Conservation (phyloP, 2,888 invertebrate genomes). For the Agrotis exclamationis region DNA sequence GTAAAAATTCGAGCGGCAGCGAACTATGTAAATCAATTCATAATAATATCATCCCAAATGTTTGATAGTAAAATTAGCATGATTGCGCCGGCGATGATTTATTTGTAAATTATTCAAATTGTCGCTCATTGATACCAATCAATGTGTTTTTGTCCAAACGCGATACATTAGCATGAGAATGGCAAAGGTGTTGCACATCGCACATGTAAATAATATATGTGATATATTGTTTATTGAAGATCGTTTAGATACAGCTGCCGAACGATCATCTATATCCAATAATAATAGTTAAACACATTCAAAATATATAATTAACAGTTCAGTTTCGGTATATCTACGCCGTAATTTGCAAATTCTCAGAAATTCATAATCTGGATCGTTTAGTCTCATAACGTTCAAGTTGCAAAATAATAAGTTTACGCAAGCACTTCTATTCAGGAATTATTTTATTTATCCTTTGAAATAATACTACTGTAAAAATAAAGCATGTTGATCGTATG, state of each 20-base stretch:
- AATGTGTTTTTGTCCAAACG: constrained; percentile 78
- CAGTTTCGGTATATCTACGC: not conserved
- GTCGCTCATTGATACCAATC: constrained; percentile 78
- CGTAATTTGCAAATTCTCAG: not conserved
- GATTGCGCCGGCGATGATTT: constrained; percentile 79
- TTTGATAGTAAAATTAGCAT: constrained; percentile 76
- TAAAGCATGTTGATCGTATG: not conserved
- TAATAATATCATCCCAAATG: constrained; percentile 67
- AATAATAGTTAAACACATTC: not conserved
- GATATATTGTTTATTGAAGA: constrained; percentile 71
- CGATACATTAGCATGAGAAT: constrained; percentile 82
- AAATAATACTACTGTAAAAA: not conserved
- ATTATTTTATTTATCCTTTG: not conserved
- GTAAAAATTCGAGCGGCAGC: constrained; percentile 43
- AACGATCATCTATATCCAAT: constrained; percentile 4
- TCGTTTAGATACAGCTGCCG: constrained; percentile 68
- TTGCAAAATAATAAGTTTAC: no score
- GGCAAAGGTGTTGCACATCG: constrained; percentile 69
- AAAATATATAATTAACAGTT: constrained; percentile 2
- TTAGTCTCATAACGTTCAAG: no score
- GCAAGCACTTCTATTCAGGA: not conserved
- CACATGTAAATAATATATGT: constrained; percentile 56
- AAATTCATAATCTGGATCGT: not conserved
- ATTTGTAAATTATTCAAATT: constrained; percentile 85
- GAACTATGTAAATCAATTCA: constrained; percentile 64